Evolutionary conservation across 2,888 invertebrate species (phyloP).

Genomic region (Sinohyriopsis cumingii): DNA sequence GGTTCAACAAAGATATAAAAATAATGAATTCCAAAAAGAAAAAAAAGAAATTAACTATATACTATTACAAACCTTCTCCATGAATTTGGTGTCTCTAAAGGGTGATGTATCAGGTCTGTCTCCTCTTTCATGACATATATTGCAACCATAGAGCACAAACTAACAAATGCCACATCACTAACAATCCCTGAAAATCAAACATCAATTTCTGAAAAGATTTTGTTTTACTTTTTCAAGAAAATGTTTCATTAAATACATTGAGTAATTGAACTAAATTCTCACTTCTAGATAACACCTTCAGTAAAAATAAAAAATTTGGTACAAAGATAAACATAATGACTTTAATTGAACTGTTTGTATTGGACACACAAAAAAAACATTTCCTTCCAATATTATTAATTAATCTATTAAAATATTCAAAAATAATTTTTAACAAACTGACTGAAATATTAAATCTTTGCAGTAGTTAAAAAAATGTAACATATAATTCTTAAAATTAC

Average conservation of each 20-base stretch:
- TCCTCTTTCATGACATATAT: conserved; percentile 58
- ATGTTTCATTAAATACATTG: no score
- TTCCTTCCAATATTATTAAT: no score
- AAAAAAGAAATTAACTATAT: neutral
- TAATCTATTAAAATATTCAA: no score
- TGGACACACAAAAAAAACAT: no score
- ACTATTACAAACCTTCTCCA: conserved; percentile 45
- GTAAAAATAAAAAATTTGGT: neutral
- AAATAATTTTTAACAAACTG: no score
- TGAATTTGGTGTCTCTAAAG: conserved; percentile 38
- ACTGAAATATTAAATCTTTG: no score
- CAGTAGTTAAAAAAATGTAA: no score
- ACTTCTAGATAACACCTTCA: neutral
- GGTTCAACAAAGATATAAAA: no score
- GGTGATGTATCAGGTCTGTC: conserved; percentile 36
- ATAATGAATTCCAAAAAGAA: neutral
- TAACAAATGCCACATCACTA: conserved; percentile 60
- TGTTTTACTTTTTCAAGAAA: neutral
- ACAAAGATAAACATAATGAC: no score
- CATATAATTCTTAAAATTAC: no score
- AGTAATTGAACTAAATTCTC: no score
- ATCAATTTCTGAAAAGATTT: neutral
- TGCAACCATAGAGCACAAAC: conserved; percentile 48
- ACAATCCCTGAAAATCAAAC: conserved; percentile 45
- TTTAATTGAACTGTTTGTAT: no score